These are phyloP conservation scores for Pseudomyrmex concolor DNA, from an alignment of 1,140 invertebrate genomes.

Conservation along the genomic window DNA sequence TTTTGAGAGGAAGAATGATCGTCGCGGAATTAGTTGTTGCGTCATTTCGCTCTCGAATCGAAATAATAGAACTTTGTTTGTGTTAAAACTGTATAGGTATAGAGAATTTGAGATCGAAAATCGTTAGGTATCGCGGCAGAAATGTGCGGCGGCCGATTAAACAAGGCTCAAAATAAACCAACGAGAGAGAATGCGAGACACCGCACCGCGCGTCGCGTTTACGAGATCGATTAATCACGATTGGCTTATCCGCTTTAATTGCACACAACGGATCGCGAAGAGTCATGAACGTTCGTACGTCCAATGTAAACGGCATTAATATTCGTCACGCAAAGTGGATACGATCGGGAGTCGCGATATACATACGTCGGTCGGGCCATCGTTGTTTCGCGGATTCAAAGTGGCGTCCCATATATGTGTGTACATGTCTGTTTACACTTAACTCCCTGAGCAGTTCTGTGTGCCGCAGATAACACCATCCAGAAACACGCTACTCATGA, in stretches of 20 bases:
- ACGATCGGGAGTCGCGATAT: conserved; percentile 31
- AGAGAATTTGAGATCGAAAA: not conserved
- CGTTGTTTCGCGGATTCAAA: conserved; percentile 51
- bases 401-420: not conserved
- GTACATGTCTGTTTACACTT: conserved; percentile 28
- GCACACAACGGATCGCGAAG: conserved; percentile 53
- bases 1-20: not conserved
- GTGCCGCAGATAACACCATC: conserved; percentile 32
- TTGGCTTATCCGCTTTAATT: conserved; percentile 62
- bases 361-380: conserved; percentile 28
- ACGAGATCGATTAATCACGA: conserved; percentile 54
- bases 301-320: conserved; percentile 65
- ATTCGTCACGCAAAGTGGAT: conserved; percentile 66
- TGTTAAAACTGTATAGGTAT: not conserved
- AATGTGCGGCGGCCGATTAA: conserved; percentile 10
- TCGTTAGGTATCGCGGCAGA: not conserved
- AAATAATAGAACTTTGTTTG: not conserved
- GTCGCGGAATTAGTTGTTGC: not conserved
- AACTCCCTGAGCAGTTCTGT: conserved; percentile 14
- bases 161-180: conserved; percentile 37
- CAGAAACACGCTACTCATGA: conserved; percentile 44
- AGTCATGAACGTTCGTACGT: conserved; percentile 55
- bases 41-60: not conserved
- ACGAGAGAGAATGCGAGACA: not conserved
- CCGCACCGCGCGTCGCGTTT: conserved; percentile 5